Evolutionary conservation across 2,797 vertebrate species (phyloP), one percentile per base, ranked within the genome.

Genomic region (Helicolenus hilgendorfi): DNA sequence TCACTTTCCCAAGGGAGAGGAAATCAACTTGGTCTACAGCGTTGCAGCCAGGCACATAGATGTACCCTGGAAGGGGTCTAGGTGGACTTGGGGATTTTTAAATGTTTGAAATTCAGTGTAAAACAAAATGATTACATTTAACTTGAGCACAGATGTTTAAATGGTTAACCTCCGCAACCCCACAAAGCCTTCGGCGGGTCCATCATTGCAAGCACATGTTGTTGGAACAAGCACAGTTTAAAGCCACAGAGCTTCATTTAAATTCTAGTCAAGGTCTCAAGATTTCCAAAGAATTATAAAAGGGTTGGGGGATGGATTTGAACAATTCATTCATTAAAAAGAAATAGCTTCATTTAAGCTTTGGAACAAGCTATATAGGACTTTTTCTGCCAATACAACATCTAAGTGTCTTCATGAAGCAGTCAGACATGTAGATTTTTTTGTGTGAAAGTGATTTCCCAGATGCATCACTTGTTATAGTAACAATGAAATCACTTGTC

Each of bases 1-100:
- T 77, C 33, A 68, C 71, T 90, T 83, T 93, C 92, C 88, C 77
- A 4, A 7, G 82, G 81, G 87, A 91, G 64, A 73, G 55, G 45
- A 85, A 67, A 58, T n/a, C 24, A 76, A 60, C 71, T 78, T 8
- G 62, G 83, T 79, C 82, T 78, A 65, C 73, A 68, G 63, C 13
- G 4, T 0, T 81, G 74, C 41, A 70, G 79, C 63, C 74, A 49
- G 33, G 3, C 69, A 36, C 77, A 24, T 79, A 79, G 63, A 88
- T 84, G 72, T 15, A 70, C 64, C 11, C 20, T 26, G 56, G 11
- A 53, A 67, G 29, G 20, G 13, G 7, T 63, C 58, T 24, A 73
- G 18, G 41, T 29, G 8, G 58, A 76, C 64, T 36, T 22, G 20
- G 15, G 13, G 5, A n/a, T 36, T 84, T 53, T 63, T 3, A 80